These are phyloP conservation scores for Belonocnema kinseyi DNA, from an alignment of 1,140 invertebrate genomes.

Conservation along the genomic window DNA sequence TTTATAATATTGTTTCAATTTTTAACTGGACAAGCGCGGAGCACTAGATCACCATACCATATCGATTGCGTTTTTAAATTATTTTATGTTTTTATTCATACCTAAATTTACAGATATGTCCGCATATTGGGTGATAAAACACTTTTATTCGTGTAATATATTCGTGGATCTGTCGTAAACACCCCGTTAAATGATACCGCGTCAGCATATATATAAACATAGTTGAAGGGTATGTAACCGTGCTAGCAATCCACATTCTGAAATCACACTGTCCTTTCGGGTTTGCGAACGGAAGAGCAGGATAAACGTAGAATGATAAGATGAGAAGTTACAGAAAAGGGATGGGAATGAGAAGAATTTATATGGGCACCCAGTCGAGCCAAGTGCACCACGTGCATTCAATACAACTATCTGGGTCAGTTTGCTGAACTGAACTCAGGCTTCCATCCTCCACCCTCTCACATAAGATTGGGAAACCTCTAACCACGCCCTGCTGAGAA, in stretches of 20 bases:
- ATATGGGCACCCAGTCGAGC: constrained; percentile 44
- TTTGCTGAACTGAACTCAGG: constrained; percentile 48
- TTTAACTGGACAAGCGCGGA: too few species aligned
- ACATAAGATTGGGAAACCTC: not conserved
- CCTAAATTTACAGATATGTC: too few species aligned
- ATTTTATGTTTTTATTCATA: too few species aligned
- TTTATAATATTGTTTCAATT: too few species aligned
- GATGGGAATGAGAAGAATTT: constrained; percentile 42
- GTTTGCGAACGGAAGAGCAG: not conserved
- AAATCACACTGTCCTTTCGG: constrained; percentile 3
- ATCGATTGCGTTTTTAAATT: too few species aligned
- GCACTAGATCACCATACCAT: too few species aligned
- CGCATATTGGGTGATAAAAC: too few species aligned
- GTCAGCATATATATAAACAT: too few species aligned
- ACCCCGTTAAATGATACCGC: too few species aligned
- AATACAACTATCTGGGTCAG: constrained; percentile 51
- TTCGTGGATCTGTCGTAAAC: too few species aligned
- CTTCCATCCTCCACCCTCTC: constrained; percentile 44
- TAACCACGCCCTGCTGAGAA: not conserved
- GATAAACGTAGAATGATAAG: not conserved
- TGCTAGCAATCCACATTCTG: not conserved
- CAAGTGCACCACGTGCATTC: constrained; percentile 45
- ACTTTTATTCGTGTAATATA: too few species aligned
- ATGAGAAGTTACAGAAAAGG: not conserved
- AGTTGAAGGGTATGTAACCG: not conserved